These are phyloP conservation scores for Thamnaconus septentrionalis DNA, from an alignment of 2,113 vertebrate species.

Conservation along the genomic window DNA sequence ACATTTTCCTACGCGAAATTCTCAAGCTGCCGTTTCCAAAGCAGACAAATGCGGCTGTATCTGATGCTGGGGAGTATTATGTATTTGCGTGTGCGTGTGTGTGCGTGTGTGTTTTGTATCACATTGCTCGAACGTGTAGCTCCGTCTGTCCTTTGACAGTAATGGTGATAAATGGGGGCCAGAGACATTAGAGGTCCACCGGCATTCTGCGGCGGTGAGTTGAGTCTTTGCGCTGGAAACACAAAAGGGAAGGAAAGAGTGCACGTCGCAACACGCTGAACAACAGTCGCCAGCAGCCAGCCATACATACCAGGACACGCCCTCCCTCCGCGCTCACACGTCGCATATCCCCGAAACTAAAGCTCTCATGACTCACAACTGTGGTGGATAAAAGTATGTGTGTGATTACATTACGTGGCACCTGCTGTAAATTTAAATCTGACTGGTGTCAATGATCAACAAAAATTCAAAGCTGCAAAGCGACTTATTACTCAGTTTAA, in stretches of 20 bases:
- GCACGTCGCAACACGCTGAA: conserved; percentile 39
- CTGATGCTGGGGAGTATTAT: neutral
- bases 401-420: too few relatives aligned
- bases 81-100: neutral
- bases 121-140: neutral
- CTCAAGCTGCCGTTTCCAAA: too few relatives aligned
- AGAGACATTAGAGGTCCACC: conserved; percentile 21
- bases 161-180: conserved; percentile 33
- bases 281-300: conserved; percentile 7
- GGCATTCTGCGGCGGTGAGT: neutral
- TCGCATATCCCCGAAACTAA: neutral
- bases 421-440: too few relatives aligned
- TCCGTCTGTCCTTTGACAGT: conserved; percentile 18
- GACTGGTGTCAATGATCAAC: too few relatives aligned
- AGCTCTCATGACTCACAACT: too few relatives aligned
- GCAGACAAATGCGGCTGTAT: neutral
- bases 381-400: too few relatives aligned
- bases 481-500: too few relatives aligned
- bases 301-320: conserved; percentile 41
- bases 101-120: neutral
- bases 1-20: too few relatives aligned
- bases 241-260: conserved; percentile 2
- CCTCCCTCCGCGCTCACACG: conserved; percentile 13
- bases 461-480: too few relatives aligned
- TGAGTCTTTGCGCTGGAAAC: conserved; percentile 25